Evolutionary conservation across 2,797 vertebrate genomes (phyloP).

Genomic region (Melanotaenia parkinsoni): DNA sequence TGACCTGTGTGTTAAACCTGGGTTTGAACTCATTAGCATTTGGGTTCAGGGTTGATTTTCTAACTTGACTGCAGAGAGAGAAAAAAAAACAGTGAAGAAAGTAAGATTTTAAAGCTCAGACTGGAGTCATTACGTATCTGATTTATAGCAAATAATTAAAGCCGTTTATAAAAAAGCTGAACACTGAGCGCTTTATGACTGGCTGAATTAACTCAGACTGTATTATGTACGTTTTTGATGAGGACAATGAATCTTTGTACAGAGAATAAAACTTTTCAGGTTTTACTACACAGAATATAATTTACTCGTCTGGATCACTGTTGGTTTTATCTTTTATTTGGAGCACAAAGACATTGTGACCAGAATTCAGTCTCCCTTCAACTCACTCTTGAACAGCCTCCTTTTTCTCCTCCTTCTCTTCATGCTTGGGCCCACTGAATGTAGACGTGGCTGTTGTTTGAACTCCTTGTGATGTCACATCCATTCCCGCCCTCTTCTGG

Average conservation of each 20-base stretch:
- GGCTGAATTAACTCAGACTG: neutral
- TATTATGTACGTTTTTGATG: neutral
- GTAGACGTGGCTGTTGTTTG: conserved; percentile 89
- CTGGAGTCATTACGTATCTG: too few species aligned
- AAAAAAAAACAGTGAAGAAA: conserved; percentile 14
- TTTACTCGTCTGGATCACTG: neutral
- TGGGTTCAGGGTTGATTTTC: conserved; percentile 98
- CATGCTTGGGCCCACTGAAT: conserved; percentile 86
- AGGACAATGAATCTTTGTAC: too few species aligned
- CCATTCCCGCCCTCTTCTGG: conserved; percentile 89
- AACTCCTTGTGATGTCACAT: conserved; percentile 95
- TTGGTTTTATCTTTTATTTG: neutral
- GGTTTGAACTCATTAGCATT: conserved; percentile 99
- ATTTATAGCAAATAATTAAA: neutral
- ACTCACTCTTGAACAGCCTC: conserved; percentile 95
- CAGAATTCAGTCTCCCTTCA: neutral
- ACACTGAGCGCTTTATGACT: neutral
- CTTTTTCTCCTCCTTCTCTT: conserved; percentile 96
- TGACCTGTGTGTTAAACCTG: conserved; percentile 92
- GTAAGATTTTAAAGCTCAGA: neutral
- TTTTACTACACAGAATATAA: neutral
- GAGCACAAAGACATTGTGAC: neutral
- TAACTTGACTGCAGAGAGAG: conserved; percentile 89
- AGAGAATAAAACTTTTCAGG: neutral
- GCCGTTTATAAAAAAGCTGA: neutral